Evolutionary conservation across 2,113 vertebrate species (phyloP).

Genomic region (Halichoeres trimaculatus): DNA sequence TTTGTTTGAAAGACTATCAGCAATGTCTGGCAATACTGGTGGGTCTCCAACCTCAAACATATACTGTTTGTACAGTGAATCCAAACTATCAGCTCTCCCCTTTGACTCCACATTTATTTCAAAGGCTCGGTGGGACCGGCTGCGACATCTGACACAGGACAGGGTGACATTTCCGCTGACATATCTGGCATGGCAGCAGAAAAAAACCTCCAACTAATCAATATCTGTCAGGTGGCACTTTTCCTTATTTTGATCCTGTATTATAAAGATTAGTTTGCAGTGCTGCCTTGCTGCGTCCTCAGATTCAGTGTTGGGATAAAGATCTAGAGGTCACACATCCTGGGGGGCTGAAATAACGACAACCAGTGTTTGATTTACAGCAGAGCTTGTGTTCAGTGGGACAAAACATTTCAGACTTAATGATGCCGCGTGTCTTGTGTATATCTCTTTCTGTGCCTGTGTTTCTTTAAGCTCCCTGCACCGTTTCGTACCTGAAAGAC

Average conservation of each 20-base stretch:
- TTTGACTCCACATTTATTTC: constrained; percentile 3
- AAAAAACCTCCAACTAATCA: constrained; percentile 26
- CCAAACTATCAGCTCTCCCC: constrained; percentile 2
- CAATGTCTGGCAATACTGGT: constrained; percentile 17
- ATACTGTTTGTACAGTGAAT: constrained; percentile 18
- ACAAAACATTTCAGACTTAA: constrained; percentile 33
- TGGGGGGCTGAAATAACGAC: neutral
- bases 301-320: constrained; percentile 16
- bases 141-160: constrained; percentile 39
- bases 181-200: neutral
- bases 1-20: constrained; percentile 33
- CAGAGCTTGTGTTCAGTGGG: neutral
- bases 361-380: constrained; percentile 18
- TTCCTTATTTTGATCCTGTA: constrained; percentile 8
- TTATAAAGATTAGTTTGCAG: constrained; percentile 12
- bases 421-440: neutral
- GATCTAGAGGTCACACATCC: constrained; percentile 43
- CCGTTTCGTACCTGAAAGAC: constrained; percentile 91
- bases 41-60: constrained; percentile 14
- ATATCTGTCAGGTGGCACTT: constrained; percentile 28
- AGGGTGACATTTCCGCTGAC: constrained; percentile 36
- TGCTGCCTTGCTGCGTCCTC: constrained; percentile 20
- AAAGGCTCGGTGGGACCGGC: neutral
- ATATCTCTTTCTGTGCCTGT: constrained; percentile 21
- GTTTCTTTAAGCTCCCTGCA: neutral